Conservation (phyloP, 2,113 vertebrate species). For the Deroptyus accipitrinus region DNA sequence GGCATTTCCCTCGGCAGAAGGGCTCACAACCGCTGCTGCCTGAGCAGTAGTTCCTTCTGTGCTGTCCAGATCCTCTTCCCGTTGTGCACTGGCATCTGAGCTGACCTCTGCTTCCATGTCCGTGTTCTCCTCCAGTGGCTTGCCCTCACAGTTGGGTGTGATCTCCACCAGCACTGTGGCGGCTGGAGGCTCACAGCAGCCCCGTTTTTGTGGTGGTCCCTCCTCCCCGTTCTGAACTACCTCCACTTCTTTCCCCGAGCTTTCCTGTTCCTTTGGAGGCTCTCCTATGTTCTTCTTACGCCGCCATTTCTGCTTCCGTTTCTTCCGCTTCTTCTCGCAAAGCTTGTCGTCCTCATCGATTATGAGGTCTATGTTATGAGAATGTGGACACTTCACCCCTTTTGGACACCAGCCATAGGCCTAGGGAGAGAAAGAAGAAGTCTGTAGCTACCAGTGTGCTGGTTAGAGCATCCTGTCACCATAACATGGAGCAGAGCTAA, state of each 20-base stretch:
- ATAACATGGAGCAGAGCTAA: rapidly evolving
- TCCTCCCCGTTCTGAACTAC: conserved; percentile 48
- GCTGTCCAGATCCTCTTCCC: background rate
- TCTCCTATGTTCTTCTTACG: conserved; percentile 73
- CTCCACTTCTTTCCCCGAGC: background rate
- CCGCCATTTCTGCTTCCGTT: conserved; percentile 80
- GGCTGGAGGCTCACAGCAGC: conserved; percentile 26
- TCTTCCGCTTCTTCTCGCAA: conserved; percentile 76
- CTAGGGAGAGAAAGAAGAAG: conserved; percentile 56
- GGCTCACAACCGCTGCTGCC: background rate
- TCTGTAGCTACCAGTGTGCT: background rate
- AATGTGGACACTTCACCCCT: conserved; percentile 86
- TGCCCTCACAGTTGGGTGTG: background rate
- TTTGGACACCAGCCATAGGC: conserved; percentile 95
- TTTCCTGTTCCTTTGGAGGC: background rate
- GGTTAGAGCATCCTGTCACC: background rate
- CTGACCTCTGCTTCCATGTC: background rate
- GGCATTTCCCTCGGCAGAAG: background rate
- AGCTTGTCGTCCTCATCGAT: conserved; percentile 87
- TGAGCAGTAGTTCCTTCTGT: background rate
- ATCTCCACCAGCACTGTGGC: background rate
- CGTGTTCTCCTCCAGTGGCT: background rate
- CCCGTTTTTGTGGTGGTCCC: conserved; percentile 68
- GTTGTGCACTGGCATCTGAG: background rate
- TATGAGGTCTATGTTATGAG: conserved; percentile 93